Conservation (phyloP, 2,797 vertebrate species). For the Erpetoichthys calabaricus region DNA sequence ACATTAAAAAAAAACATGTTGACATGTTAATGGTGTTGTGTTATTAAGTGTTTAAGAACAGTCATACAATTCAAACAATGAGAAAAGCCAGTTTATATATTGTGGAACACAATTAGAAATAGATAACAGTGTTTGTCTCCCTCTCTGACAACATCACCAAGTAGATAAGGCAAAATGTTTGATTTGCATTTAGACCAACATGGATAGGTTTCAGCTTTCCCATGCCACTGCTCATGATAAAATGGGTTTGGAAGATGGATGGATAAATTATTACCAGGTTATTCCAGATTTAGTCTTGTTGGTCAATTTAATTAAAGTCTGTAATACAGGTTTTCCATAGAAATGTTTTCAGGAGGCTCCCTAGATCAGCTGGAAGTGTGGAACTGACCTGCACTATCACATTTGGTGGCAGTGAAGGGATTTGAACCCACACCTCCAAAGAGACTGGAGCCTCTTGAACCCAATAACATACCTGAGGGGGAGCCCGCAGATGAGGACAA, state of each 20-base stretch:
- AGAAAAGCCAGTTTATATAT: conserved; percentile 21
- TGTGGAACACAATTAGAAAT: conserved; percentile 17
- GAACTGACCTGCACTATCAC: too few species aligned
- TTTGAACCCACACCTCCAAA: too few species aligned
- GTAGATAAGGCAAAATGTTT: conserved; percentile 17
- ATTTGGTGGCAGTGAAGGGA: too few species aligned
- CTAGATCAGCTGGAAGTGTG: too few species aligned
- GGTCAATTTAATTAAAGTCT: conserved; percentile 12
- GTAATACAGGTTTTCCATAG: conserved; percentile 15
- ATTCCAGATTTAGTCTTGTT: conserved; percentile 14
- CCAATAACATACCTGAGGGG: too few species aligned
- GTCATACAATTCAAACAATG: conserved; percentile 15
- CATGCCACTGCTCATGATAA: too few species aligned
- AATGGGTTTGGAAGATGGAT: too few species aligned
- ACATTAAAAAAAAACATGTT: conserved; percentile 16
- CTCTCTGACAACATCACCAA: conserved; percentile 21
- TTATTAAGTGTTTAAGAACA: conserved; percentile 11
- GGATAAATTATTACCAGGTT: conserved; percentile 12
- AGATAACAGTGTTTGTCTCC: conserved; percentile 17
- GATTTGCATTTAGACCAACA: conserved; percentile 20
- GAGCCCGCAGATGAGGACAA: too few species aligned
- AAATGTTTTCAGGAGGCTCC: conserved; percentile 9
- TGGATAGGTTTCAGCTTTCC: too few species aligned
- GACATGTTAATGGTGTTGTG: conserved; percentile 15
- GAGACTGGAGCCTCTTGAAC: too few species aligned